phyloP scores from a whole-genome alignment of 2,888 invertebrate genomes.

The Ichneumoninae sp. region DNA sequence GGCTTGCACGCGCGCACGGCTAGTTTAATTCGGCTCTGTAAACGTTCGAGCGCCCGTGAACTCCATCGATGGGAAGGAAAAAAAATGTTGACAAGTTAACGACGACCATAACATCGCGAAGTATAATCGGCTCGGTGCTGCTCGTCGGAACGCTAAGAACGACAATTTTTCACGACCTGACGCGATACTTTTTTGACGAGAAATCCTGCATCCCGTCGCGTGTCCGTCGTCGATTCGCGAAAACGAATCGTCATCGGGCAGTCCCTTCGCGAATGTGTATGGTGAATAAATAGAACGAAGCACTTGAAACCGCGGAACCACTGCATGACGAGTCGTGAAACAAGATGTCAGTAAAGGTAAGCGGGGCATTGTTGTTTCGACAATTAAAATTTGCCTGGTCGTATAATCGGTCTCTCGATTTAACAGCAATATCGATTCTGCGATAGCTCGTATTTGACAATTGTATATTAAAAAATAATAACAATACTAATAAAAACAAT shows the following conservation, averaged over 20 bases:
- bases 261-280: slow-evolving; percentile 39
- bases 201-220: not conserved
- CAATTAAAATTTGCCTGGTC: not conserved
- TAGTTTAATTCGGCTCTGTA: not conserved
- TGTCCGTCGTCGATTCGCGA: not conserved
- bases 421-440: not conserved
- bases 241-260: slow-evolving; percentile 1
- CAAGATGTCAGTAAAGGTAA: slow-evolving; percentile 83
- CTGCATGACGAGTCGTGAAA: slow-evolving; percentile 71
- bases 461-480: not conserved
- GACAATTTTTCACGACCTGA: not conserved
- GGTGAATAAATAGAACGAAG: slow-evolving; percentile 74
- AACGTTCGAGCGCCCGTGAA: not conserved
- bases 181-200: not conserved
- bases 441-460: not conserved
- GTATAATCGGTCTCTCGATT: not conserved
- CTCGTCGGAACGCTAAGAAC: not conserved
- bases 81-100: slow-evolving; percentile 52
- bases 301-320: slow-evolving; percentile 68
- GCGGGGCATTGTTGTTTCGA: slow-evolving; percentile 43
- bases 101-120: slow-evolving; percentile 3
- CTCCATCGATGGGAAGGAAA: slow-evolving; percentile 35
- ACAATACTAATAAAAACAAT: not conserved
- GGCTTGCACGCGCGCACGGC: slow-evolving; percentile 7
- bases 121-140: not conserved